Evolutionary conservation across 2,797 vertebrate species (phyloP).

Genomic region (Thamnophis elegans): DNA sequence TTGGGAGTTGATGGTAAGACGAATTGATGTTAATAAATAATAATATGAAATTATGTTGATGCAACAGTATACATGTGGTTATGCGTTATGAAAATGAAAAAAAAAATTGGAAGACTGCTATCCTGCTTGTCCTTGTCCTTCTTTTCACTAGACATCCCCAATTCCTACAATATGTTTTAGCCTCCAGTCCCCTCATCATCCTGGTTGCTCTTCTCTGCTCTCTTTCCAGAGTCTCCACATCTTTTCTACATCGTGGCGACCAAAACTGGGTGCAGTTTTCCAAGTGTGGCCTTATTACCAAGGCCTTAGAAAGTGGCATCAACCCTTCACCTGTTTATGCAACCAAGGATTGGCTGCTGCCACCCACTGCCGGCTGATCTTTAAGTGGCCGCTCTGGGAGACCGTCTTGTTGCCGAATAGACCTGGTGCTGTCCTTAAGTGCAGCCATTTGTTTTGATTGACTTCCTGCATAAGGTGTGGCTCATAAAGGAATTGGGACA

Average conservation of each 20-base stretch:
- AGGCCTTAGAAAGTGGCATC: not conserved
- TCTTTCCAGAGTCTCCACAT: not conserved
- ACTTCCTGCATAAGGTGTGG: not conserved
- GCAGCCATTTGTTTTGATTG: not conserved
- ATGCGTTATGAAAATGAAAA: too few species aligned
- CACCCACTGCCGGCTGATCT: accelerated
- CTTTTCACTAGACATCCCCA: not conserved
- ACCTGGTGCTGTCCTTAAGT: not conserved
- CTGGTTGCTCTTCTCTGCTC: not conserved
- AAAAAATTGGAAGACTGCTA: not conserved
- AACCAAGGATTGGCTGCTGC: not conserved
- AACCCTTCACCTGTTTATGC: not conserved
- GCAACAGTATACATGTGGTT: too few species aligned
- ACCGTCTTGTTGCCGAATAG: not conserved
- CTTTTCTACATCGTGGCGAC: not conserved
- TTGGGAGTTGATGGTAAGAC: too few species aligned
- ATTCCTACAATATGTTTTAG: not conserved
- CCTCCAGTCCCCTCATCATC: not conserved
- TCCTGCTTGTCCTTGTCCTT: not conserved
- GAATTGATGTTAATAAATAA: too few species aligned
- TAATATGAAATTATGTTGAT: too few species aligned
- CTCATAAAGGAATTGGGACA: not conserved
- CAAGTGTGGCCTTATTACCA: not conserved
- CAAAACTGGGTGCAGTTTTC: not conserved
- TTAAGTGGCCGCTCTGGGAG: not conserved